Evolutionary conservation across 1,140 invertebrate genomes (phyloP).

Genomic region (Heliconius nattereri): DNA sequence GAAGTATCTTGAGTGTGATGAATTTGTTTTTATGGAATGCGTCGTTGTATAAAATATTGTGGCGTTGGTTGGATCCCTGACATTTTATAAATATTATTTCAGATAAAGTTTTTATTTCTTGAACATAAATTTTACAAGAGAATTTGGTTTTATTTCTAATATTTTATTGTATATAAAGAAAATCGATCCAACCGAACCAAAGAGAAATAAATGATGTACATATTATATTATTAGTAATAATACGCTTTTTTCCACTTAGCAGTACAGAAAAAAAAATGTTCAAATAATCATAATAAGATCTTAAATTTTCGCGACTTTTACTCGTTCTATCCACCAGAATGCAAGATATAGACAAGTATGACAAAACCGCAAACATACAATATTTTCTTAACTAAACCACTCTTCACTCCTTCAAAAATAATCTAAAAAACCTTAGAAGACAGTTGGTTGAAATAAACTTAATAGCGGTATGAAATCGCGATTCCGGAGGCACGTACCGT

Average conservation of each 20-base stretch:
- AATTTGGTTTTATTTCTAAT: too few species aligned
- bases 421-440: constrained; percentile 18
- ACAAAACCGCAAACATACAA: background rate
- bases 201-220: too few species aligned
- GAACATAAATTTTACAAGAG: too few species aligned
- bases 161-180: too few species aligned
- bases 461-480: constrained; percentile 40
- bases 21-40: background rate
- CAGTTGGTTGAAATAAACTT: constrained; percentile 40
- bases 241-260: too few species aligned
- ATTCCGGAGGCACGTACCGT: constrained; percentile 46
- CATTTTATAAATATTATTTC: background rate
- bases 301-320: too few species aligned
- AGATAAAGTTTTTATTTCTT: background rate
- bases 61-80: background rate
- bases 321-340: too few species aligned
- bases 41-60: background rate
- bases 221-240: too few species aligned
- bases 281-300: too few species aligned
- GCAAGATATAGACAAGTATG: too few species aligned
- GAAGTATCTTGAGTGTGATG: constrained; percentile 40
- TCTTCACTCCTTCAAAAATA: background rate
- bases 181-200: too few species aligned
- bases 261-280: too few species aligned
- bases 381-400: background rate